phyloP scores from a whole-genome alignment of 1,140 invertebrate genomes.

The Brachionus koreanus region DNA sequence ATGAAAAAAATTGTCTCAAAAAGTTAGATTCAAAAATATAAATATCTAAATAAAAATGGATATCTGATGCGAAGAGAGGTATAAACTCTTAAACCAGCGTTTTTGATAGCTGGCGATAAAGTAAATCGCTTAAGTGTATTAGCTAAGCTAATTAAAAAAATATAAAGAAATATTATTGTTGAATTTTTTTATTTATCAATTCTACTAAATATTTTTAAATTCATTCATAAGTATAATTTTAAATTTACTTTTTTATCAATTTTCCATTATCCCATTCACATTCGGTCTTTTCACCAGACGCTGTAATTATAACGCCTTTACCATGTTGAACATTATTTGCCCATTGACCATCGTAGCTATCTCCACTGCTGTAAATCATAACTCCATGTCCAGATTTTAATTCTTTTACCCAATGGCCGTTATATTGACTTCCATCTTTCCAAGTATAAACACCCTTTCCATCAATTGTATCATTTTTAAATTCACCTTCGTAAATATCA shows the following conservation, averaged over 20 bases:
- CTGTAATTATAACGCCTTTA: neutral
- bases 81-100: too few species aligned
- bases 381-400: neutral
- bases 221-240: neutral
- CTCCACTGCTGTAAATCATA: neutral
- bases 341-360: constrained; percentile 28
- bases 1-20: too few species aligned
- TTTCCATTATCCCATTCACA: constrained; percentile 5
- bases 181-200: neutral
- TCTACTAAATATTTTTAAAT: neutral
- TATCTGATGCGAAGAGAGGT: too few species aligned
- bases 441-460: constrained; percentile 26
- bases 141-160: too few species aligned
- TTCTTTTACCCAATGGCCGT: constrained; percentile 7
- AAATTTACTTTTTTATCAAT: neutral
- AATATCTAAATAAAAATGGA: too few species aligned
- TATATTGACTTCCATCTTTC: constrained; percentile 1
- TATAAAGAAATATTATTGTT: neutral
- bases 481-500: constrained; percentile 15
- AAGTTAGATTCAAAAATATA: too few species aligned
- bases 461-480: neutral
- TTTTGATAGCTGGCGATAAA: too few species aligned
- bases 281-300: neutral
- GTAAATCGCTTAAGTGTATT: too few species aligned
- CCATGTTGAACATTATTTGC: constrained; percentile 1